Evolutionary conservation across 2,113 vertebrate species (phyloP).

Genomic region (Centrocercus urophasianus): DNA sequence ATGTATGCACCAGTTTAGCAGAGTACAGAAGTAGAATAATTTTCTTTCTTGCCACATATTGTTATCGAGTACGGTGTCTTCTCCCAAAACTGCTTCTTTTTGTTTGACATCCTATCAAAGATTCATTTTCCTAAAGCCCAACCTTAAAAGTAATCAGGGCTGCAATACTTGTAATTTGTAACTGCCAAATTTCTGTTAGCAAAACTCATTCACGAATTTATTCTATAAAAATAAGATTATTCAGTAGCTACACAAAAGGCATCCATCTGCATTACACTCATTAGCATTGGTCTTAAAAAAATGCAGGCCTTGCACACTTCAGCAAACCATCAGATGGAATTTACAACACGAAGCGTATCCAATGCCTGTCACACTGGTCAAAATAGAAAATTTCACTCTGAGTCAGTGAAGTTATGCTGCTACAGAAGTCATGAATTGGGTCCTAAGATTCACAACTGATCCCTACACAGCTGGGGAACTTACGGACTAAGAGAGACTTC

Average conservation of each 20-base stretch:
- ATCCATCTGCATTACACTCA: background rate
- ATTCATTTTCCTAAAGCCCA: background rate
- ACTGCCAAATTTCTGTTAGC: background rate
- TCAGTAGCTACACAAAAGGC: background rate
- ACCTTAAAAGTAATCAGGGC: background rate
- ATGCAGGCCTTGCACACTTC: background rate
- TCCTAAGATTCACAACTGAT: background rate
- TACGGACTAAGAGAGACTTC: background rate
- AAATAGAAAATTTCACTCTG: background rate
- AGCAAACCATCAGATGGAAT: background rate
- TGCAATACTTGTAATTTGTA: background rate
- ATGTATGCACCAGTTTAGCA: conserved; percentile 15
- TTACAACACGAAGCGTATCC: background rate
- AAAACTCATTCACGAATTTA: background rate
- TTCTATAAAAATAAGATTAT: background rate
- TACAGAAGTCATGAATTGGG: background rate
- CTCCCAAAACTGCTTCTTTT: background rate
- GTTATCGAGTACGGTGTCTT: conserved; percentile 22
- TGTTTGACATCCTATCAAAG: background rate
- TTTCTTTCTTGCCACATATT: conserved; percentile 50
- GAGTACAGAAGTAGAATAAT: conserved; percentile 43
- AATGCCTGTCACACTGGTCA: background rate
- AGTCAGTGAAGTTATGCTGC: background rate
- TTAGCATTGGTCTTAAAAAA: background rate
- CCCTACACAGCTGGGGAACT: background rate